Evolutionary conservation across 64 coral and sea anemone species (phyloP).

Genomic region (Montipora sp.): DNA sequence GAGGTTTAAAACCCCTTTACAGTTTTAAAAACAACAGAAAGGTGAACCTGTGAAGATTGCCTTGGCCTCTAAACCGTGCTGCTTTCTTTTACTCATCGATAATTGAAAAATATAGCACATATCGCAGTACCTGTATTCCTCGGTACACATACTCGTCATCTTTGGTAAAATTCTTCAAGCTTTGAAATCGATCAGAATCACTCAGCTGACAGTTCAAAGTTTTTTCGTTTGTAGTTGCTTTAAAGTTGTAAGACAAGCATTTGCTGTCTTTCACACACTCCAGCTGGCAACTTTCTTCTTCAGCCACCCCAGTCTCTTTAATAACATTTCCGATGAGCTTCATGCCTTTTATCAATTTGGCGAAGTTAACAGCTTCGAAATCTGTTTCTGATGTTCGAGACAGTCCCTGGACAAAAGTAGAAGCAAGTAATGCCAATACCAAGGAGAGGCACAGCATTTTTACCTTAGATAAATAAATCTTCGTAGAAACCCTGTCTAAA

Average conservation of each 20-base stretch:
- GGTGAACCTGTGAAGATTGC: too few relatives aligned
- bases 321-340: neutral
- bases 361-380: neutral
- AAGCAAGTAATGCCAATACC: neutral
- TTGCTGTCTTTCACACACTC: constrained; percentile 20
- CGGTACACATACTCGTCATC: neutral
- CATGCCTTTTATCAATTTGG: neutral
- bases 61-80: too few relatives aligned
- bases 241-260: constrained; percentile 60
- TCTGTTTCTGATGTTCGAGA: neutral
- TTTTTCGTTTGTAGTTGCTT: neutral
- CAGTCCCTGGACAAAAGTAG: neutral
- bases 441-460: neutral
- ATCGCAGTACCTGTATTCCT: constrained; percentile 34
- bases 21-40: too few relatives aligned
- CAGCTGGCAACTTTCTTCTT: neutral
- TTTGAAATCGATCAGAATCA: constrained; percentile 11
- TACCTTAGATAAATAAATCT: neutral
- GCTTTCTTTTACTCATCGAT: too few relatives aligned
- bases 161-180: neutral
- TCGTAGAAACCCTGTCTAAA: too few relatives aligned
- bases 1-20: too few relatives aligned
- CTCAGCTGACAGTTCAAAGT: constrained; percentile 4
- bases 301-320: neutral
- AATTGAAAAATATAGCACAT: neutral